These are phyloP conservation scores for Valencia hispanica DNA, from an alignment of 2,797 vertebrate genomes.

Conservation along the genomic window DNA sequence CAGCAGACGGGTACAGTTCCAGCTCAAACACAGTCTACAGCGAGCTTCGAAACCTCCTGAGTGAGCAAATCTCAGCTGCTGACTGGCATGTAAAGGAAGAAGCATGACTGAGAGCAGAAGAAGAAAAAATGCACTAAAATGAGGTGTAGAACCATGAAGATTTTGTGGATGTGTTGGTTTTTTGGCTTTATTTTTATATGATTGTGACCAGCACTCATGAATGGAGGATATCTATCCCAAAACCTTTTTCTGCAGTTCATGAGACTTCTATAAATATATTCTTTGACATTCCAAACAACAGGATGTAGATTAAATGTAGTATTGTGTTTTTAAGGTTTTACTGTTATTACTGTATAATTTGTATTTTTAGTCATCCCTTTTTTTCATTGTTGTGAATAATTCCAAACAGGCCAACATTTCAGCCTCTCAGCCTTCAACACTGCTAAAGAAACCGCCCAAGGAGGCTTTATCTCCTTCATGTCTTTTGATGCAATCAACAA, in stretches of 20 bases:
- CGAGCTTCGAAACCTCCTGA: background rate
- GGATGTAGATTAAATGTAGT: background rate
- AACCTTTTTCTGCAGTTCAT: background rate
- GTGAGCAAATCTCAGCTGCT: conserved; percentile 31
- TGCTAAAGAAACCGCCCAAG: background rate
- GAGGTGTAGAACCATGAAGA: background rate
- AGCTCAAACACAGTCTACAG: conserved; percentile 23
- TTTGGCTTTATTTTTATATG: background rate
- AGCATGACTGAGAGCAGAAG: conserved; percentile 24
- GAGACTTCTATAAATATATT: background rate
- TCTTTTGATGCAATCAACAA: background rate
- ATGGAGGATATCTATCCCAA: background rate
- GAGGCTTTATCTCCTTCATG: background rate
- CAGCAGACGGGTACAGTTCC: conserved; percentile 31
- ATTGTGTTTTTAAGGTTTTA: background rate
- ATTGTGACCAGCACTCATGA: background rate
- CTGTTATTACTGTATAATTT: background rate
- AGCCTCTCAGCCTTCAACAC: background rate
- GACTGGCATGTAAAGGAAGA: conserved; percentile 47
- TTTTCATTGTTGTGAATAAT: background rate
- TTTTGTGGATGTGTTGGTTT: background rate
- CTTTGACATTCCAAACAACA: background rate
- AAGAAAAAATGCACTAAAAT: background rate
- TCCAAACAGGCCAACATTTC: background rate
- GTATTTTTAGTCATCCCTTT: background rate